Evolutionary conservation across 2,113 vertebrate genomes (phyloP), one percentile per base, ranked within the genome.

Genomic region (Siniperca knerii): DNA sequence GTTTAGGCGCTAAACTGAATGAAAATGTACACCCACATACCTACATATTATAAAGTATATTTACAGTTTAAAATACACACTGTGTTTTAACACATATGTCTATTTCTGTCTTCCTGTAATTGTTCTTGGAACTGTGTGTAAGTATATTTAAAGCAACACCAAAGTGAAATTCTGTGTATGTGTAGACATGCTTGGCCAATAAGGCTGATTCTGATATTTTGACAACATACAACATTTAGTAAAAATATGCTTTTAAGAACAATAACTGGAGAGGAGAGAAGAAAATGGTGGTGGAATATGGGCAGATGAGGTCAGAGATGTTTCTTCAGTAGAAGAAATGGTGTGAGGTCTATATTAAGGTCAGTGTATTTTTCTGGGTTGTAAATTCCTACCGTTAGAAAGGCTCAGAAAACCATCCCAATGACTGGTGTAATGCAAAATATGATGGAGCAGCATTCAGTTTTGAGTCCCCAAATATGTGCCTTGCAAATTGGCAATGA

Each of bases 341-440:
- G 3, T 46, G 42, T 70, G 55, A n/a, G 58, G 29, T 78, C 20
- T 72, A 18, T 6, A 35, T 23, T 6, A 11, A 40, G 7, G 40
- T 52, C 20, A 35, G 11, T 23, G 15, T 21, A 16, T 70, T 48
- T 78, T 75, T 58, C 48, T 29, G 20, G 33, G 33, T 70, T 1
- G 9, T 78, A 48, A 78, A 78, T 57, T 62, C 65, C 65, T 11
- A 55, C 65, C 4, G 6, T 62, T 23, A 50, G n/a, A 64, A 9
- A 55, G 44, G 46, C 21, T 78, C 8, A 58, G 54, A 48, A 81
- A 44, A 50, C 48, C 75, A 62, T 66, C 65, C 15, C n/a, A 10
- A 62, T 25, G 60, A 35, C 60, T 75, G 65, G 46, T 75, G 70
- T 48, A 64, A 88, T 83, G 55, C 21, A 73, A 81, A 87, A 81